phyloP scores from a whole-genome alignment of 1,140 invertebrate genomes.

The Cotesia vestalis region DNA sequence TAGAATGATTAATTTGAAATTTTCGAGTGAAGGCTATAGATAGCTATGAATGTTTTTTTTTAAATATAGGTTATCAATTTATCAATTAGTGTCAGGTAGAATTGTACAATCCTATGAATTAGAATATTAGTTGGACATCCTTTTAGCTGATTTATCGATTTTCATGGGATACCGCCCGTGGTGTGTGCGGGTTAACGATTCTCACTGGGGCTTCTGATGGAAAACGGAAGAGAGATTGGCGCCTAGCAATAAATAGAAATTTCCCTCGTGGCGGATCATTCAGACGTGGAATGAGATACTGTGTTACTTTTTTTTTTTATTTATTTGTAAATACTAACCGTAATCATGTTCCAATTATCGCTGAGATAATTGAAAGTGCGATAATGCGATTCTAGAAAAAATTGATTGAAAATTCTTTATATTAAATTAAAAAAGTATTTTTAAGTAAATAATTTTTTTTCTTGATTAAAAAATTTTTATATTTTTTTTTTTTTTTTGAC shows the following conservation, averaged over 20 bases:
- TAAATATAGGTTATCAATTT: conserved; percentile 6
- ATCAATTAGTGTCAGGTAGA: conserved; percentile 9
- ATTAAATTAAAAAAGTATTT: too few species aligned
- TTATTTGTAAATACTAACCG: too few species aligned
- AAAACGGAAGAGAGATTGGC: conserved; percentile 33
- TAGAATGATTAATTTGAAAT: too few species aligned
- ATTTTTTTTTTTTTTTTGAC: too few species aligned
- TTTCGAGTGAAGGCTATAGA: too few species aligned
- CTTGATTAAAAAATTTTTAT: too few species aligned
- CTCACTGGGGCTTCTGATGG: conserved; percentile 27
- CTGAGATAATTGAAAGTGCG: too few species aligned
- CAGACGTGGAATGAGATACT: conserved; percentile 32
- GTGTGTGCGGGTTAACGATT: conserved; percentile 30
- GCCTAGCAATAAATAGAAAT: conserved; percentile 34
- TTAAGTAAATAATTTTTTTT: too few species aligned
- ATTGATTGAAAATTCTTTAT: too few species aligned
- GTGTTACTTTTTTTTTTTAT: too few species aligned
- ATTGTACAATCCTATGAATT: conserved; percentile 3
- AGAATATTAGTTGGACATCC: not conserved
- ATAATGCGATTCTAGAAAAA: too few species aligned
- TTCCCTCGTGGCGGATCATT: conserved; percentile 36
- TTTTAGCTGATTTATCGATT: conserved; percentile 19
- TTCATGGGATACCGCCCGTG: conserved; percentile 11
- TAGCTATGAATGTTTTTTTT: not conserved
- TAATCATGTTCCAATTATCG: too few species aligned